Percentiles rank a stretch among this genome's conserved stretches.
These are phyloP conservation scores for Manis crassicaudata DNA, from an alignment of 2,797 vertebrate species.

Conservation along the genomic window DNA sequence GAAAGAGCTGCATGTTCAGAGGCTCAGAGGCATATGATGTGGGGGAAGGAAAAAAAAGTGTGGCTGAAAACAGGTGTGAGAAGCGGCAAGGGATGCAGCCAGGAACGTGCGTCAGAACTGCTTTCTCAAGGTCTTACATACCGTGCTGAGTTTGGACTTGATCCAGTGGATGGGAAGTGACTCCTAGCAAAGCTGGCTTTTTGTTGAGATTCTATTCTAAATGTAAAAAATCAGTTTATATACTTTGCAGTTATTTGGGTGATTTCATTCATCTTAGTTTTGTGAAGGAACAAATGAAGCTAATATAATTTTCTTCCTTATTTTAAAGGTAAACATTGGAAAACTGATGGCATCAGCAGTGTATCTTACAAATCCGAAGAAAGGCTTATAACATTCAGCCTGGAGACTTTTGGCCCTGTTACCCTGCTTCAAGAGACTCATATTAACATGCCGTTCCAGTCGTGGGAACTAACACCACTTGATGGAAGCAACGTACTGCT, in stretches of 20 bases:
- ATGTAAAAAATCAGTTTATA: background rate
- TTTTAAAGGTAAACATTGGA: slow-evolving; percentile 89
- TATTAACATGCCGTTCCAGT: slow-evolving; percentile 91
- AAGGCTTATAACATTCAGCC: slow-evolving; percentile 87
- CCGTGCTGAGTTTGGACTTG: background rate
- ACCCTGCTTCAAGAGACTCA: slow-evolving; percentile 91
- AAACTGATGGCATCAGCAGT: slow-evolving; percentile 88
- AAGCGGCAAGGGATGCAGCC: background rate
- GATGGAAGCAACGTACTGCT: slow-evolving; percentile 86
- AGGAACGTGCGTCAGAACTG: background rate
- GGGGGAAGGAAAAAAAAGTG: background rate
- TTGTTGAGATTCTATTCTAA: background rate
- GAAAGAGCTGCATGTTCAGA: background rate
- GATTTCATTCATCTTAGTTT: slow-evolving; percentile 7
- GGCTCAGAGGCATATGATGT: background rate
- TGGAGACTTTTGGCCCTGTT: slow-evolving; percentile 87
- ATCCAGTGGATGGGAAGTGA: background rate
- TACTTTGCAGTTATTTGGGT: background rate
- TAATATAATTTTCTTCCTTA: slow-evolving; percentile 23
- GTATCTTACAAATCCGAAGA: slow-evolving; percentile 78
- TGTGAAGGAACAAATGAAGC: background rate
- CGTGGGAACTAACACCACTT: slow-evolving; percentile 92
- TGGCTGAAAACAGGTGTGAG: background rate
- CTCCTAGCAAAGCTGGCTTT: background rate
- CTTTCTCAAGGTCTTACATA: too few relatives aligned